Evolutionary conservation across 2,888 invertebrate genomes (phyloP).

Genomic region (Liodrosophila aerea): DNA sequence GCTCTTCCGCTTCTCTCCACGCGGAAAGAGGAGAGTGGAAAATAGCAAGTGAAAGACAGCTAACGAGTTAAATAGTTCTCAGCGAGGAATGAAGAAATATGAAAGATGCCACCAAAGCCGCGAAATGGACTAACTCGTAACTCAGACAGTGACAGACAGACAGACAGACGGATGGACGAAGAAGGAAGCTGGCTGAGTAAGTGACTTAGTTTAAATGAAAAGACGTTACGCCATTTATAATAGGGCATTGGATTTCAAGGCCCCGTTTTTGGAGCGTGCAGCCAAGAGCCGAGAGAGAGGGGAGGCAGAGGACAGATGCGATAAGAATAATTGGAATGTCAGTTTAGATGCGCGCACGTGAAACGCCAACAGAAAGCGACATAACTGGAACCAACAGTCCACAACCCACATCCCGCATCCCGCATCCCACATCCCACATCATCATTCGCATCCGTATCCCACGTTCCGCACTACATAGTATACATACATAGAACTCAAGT

Average conservation of each 20-base stretch:
- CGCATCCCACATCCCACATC: not conserved
- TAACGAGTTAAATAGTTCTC: conserved; percentile 14
- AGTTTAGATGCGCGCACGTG: conserved; percentile 64
- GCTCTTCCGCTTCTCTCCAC: too few species aligned
- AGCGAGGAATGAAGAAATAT: conserved; percentile 17
- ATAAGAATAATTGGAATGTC: conserved; percentile 75
- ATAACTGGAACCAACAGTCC: conserved; percentile 6
- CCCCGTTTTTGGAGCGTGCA: not conserved
- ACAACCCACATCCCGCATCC: not conserved
- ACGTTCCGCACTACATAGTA: conserved; percentile 1
- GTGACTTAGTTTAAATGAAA: conserved; percentile 48
- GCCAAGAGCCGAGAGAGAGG: not conserved
- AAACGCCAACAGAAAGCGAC: conserved; percentile 54
- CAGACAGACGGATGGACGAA: not conserved
- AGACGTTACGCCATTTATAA: conserved; percentile 51
- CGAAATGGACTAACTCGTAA: conserved; percentile 36
- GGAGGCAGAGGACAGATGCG: not conserved
- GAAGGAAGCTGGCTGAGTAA: conserved; percentile 23
- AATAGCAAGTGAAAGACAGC: conserved; percentile 1
- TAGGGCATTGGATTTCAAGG: conserved; percentile 44
- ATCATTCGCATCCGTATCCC: not conserved
- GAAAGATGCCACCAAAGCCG: conserved; percentile 37
- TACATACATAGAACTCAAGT: conserved; percentile 2
- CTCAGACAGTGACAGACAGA: not conserved
- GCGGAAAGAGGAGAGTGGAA: not conserved